Evolutionary conservation across 2,797 vertebrate species (phyloP).

Genomic region (Lacerta bilineata): DNA sequence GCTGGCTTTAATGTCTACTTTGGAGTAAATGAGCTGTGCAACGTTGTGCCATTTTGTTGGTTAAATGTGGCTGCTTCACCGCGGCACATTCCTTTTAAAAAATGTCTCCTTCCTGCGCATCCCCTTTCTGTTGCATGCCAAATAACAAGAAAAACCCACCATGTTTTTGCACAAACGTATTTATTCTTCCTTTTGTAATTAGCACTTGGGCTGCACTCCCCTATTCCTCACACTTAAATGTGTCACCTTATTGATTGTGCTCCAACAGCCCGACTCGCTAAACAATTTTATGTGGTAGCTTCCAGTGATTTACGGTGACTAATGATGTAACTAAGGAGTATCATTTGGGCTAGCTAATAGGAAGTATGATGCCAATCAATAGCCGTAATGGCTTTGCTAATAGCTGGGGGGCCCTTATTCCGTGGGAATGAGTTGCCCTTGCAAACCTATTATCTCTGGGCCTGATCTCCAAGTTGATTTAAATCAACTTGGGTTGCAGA

Average conservation of each 20-base stretch:
- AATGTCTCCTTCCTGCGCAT: background rate
- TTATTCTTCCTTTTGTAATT: conserved; percentile 61
- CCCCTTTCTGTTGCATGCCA: background rate
- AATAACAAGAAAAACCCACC: background rate
- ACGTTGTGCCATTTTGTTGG: background rate
- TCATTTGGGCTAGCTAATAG: conserved; percentile 52
- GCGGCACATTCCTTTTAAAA: rapidly evolving
- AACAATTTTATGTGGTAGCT: conserved; percentile 61
- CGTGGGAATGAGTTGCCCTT: conserved; percentile 10
- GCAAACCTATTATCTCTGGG: conserved; percentile 41
- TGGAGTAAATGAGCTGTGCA: background rate
- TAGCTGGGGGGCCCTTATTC: conserved; percentile 22
- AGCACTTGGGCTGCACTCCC: conserved; percentile 40
- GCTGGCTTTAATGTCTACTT: background rate
- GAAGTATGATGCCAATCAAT: conserved; percentile 57
- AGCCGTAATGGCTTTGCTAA: conserved; percentile 51
- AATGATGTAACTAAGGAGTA: conserved; percentile 55
- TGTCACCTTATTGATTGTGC: conserved; percentile 55
- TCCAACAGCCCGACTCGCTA: conserved; percentile 36
- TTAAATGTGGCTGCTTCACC: background rate
- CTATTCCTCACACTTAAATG: conserved; percentile 57
- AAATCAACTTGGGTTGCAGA: conserved; percentile 26
- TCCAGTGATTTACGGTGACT: conserved; percentile 62
- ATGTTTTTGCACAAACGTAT: conserved; percentile 43
- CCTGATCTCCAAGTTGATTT: conserved; percentile 33